Conservation (phyloP, 1,140 invertebrate species). For the Carcinoscorpius rotundicauda region DNA sequence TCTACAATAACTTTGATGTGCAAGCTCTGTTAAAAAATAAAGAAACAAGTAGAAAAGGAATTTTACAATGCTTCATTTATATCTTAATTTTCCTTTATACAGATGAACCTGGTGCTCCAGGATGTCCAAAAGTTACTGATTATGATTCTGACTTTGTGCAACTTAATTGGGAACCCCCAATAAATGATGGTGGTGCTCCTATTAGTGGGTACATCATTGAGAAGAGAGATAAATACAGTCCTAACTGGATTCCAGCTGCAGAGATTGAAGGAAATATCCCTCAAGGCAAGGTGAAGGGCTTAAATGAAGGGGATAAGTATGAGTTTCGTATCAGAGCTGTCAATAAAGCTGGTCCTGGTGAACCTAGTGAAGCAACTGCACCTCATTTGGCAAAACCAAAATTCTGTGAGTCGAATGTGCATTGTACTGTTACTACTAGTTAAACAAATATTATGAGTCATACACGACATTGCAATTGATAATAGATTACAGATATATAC, state of each 20-base stretch:
- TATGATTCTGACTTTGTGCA: constrained; percentile 87
- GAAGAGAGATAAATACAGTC: constrained; percentile 85
- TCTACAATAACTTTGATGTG: too few species aligned
- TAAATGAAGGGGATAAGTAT: constrained; percentile 88
- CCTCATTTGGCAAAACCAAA: constrained; percentile 90
- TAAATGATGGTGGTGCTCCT: constrained; percentile 88
- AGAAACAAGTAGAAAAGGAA: background rate
- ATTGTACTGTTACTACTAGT: constrained; percentile 79
- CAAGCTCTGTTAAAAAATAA: too few species aligned
- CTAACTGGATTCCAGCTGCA: constrained; percentile 51
- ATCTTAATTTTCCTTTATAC: constrained; percentile 25
- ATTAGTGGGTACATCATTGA: constrained; percentile 94
- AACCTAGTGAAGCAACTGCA: constrained; percentile 86
- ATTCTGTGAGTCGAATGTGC: constrained; percentile 56
- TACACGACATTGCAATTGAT: constrained; percentile 82
- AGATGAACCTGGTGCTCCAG: constrained; percentile 74
- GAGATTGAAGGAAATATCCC: constrained; percentile 65
- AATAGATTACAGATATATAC: constrained; percentile 80
- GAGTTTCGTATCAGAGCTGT: constrained; percentile 89
- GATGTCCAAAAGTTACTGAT: constrained; percentile 79
- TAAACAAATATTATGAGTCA: constrained; percentile 91
- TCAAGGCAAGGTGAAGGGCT: constrained; percentile 66
- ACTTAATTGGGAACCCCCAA: constrained; percentile 90
- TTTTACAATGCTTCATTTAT: background rate
- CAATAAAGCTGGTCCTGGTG: constrained; percentile 91